phyloP scores from a whole-genome alignment of 2,113 vertebrate species.

The Prochilodus magdalenae region DNA sequence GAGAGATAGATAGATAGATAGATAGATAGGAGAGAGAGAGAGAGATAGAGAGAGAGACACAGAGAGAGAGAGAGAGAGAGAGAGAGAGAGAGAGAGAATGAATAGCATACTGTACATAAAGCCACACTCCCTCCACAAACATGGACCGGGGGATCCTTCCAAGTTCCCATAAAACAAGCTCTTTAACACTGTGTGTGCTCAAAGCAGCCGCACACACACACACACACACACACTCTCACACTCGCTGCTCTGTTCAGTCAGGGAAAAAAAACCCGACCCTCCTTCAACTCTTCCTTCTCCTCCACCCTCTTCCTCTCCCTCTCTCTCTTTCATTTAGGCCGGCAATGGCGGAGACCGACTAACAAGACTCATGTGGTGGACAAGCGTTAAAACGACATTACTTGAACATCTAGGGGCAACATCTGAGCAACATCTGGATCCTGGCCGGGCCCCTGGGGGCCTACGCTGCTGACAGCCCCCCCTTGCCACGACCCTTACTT shows the following conservation, averaged over 20 bases:
- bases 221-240: conserved; percentile 18
- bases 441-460: not conserved
- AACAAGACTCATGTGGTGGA: conserved; percentile 46
- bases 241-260: conserved; percentile 58
- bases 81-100: conserved; percentile 11
- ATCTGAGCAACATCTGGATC: conserved; percentile 45
- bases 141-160: conserved; percentile 34
- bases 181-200: conserved; percentile 39
- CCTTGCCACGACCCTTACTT: conserved; percentile 11
- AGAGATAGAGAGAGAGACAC: not conserved
- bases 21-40: not conserved
- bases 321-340: conserved; percentile 27
- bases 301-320: conserved; percentile 35
- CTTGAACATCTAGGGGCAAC: conserved; percentile 24
- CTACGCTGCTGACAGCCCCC: not conserved
- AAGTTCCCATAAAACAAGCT: conserved; percentile 44
- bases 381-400: not conserved
- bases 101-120: conserved; percentile 26
- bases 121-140: conserved; percentile 53
- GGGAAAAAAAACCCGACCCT: conserved; percentile 27
- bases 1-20: no score
- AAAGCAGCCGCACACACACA: conserved; percentile 27
- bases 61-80: conserved; percentile 15
- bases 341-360: conserved; percentile 25
- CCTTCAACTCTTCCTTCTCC: conserved; percentile 36